Percentiles rank a stretch among this genome's conserved stretches.
phyloP scores from a whole-genome alignment of 2,888 invertebrate species.

The Aphidius colemani region DNA sequence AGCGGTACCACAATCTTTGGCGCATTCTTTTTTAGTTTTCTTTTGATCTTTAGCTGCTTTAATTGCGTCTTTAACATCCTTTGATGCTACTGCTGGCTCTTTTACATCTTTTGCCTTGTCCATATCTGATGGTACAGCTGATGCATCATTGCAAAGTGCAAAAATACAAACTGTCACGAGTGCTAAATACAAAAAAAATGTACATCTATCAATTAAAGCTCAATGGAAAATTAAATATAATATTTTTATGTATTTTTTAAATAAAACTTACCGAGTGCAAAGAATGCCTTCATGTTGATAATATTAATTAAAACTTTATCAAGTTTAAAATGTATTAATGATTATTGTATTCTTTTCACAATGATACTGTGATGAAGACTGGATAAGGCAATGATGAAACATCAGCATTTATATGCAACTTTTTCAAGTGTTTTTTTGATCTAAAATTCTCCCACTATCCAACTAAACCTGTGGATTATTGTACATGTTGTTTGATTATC shows the following conservation, averaged over 20 bases:
- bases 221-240: conserved; percentile 1
- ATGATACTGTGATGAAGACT: conserved; percentile 36
- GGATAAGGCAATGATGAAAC: conserved; percentile 32
- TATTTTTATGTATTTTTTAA: not conserved
- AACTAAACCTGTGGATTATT: conserved; percentile 16
- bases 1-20: conserved; percentile 50
- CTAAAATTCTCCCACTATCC: conserved; percentile 29
- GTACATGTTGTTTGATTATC: not conserved
- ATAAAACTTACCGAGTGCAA: conserved; percentile 36
- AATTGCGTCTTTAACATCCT: conserved; percentile 51
- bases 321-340: conserved; percentile 4
- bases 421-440: conserved; percentile 22
- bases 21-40: conserved; percentile 67
- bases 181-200: conserved; percentile 33
- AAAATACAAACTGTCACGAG: conserved; percentile 39
- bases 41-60: conserved; percentile 68
- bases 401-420: conserved; percentile 36
- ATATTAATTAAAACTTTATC: not conserved
- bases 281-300: conserved; percentile 35
- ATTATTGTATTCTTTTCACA: conserved; percentile 24
- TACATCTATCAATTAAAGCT: not conserved
- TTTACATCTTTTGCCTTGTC: conserved; percentile 41
- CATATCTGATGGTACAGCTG: conserved; percentile 34
- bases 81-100: conserved; percentile 44
- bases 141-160: conserved; percentile 33